Percentiles rank a stretch among this genome's conserved stretches.
phyloP scores from a whole-genome alignment of 1,140 invertebrate species.

The Schlechtendalia chinensis region DNA sequence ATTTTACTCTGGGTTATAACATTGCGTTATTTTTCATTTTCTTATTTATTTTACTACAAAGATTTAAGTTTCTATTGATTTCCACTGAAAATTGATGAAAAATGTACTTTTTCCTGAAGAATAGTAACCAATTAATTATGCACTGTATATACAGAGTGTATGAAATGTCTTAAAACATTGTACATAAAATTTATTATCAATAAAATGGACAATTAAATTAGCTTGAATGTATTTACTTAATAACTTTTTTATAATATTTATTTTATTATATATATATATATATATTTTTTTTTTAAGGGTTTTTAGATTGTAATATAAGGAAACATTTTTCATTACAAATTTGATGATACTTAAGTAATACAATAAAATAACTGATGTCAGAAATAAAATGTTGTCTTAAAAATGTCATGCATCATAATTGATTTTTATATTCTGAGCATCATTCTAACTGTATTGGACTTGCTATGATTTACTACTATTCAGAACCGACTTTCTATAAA shows the following conservation, averaged over 20 bases:
- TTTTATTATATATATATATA: slow-evolving; percentile 35
- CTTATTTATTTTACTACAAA: slow-evolving; percentile 15
- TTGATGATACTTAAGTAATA: slow-evolving; percentile 37
- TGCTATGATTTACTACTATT: too few relatives aligned
- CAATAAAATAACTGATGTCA: slow-evolving; percentile 42
- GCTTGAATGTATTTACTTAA: slow-evolving; percentile 47
- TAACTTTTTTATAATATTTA: slow-evolving; percentile 44
- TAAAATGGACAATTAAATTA: slow-evolving; percentile 40
- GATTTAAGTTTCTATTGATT: slow-evolving; percentile 38
- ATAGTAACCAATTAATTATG: slow-evolving; percentile 29
- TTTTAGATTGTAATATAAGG: slow-evolving; percentile 47
- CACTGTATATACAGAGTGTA: background rate
- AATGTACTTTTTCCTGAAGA: slow-evolving; percentile 22
- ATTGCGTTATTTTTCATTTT: slow-evolving; percentile 19
- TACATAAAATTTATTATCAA: slow-evolving; percentile 41
- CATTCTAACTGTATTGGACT: too few relatives aligned
- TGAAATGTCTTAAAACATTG: background rate
- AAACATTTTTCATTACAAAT: slow-evolving; percentile 24
- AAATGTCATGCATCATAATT: background rate
- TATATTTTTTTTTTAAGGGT: slow-evolving; percentile 34
- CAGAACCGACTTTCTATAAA: too few relatives aligned
- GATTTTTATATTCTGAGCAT: too few relatives aligned
- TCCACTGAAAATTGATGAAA: slow-evolving; percentile 32
- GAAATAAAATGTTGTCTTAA: background rate
- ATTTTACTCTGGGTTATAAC: background rate